Evolutionary conservation across 2,888 invertebrate genomes (phyloP), one percentile per base, ranked within the genome.

Genomic region (Carcina quercana): DNA sequence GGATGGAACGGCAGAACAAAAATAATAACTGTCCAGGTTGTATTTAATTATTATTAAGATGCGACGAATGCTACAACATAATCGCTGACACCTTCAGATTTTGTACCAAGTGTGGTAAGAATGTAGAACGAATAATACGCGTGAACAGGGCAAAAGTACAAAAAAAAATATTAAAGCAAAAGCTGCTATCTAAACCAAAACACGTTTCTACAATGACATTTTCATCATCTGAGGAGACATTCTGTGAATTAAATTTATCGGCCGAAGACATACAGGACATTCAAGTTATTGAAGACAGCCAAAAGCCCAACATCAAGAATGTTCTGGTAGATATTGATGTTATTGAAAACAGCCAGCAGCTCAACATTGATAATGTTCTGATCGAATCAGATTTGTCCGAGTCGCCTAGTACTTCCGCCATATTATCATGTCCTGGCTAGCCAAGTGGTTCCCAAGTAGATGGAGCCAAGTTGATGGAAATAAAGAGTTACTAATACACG

Each of bases 1-100:
- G 39, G 37, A 39, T 42, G 30, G 39, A 39, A 37, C 42, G 42
- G 42, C 39, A 39, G 38, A 39, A 42, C 37, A 39, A 42, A 37
- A 20, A 22, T 35, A 42, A 37, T 42, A 39, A 20, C 39, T 42
- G 42, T 42, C 37, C 42, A 21, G 34, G 39, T 39, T 42, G 42
- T 25, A 39, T 6, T 35, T 35, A 42, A 37, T 19, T 8, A 40
- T 34, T 40, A 33, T 34, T 40, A 43, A 40, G 30, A 40, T 43
- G 42, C 28, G 42, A 40, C 36, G 36, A 38, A 38, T 40, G 42
- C 25, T 40, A 32, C 38, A 36, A 2, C 31, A 40, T 36, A 43
- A 43, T 30, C 35, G 42, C 42, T 37, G 32, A 37, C 26, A 13
- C 26, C 26, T 26, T 15, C 12, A 13, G 13, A 26, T 26, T 28